These are phyloP conservation scores for Penaeus indicus DNA, from an alignment of 1,140 invertebrate genomes.

Conservation along the genomic window DNA sequence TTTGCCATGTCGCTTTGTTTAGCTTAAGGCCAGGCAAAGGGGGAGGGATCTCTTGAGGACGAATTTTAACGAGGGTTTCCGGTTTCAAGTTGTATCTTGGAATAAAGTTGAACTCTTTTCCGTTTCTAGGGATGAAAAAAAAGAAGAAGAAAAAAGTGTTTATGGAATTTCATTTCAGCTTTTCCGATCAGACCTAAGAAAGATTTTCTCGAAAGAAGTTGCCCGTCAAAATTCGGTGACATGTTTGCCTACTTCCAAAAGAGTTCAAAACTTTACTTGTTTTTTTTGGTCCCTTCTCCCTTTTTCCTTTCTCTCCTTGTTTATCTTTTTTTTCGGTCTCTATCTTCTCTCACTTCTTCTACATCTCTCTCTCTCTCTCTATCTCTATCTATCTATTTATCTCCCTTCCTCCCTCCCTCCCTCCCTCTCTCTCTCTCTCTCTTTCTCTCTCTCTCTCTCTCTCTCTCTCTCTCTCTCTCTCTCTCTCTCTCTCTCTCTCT, in stretches of 20 bases:
- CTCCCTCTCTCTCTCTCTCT: background rate
- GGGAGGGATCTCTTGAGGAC: background rate
- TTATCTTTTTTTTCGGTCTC: background rate
- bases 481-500: background rate
- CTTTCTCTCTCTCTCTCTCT: background rate
- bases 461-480: slow-evolving; percentile 20
- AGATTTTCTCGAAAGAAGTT: background rate
- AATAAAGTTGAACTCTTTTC: background rate
- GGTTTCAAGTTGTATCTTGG: no score
- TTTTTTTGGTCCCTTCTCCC: background rate
- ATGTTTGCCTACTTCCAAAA: background rate
- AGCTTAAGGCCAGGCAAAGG: background rate
- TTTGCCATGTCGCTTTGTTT: no score
- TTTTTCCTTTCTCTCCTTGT: background rate
- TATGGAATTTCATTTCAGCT: background rate
- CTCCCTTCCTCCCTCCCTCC: background rate
- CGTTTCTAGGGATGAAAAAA: background rate
- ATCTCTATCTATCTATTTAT: background rate
- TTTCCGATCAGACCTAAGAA: background rate
- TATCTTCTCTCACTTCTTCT: background rate
- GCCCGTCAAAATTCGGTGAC: background rate
- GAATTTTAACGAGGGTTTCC: background rate
- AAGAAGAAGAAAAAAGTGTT: background rate
- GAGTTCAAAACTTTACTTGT: background rate
- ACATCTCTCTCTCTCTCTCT: background rate